phyloP scores from a whole-genome alignment of 2,113 vertebrate genomes.

The Gambusia affinis region DNA sequence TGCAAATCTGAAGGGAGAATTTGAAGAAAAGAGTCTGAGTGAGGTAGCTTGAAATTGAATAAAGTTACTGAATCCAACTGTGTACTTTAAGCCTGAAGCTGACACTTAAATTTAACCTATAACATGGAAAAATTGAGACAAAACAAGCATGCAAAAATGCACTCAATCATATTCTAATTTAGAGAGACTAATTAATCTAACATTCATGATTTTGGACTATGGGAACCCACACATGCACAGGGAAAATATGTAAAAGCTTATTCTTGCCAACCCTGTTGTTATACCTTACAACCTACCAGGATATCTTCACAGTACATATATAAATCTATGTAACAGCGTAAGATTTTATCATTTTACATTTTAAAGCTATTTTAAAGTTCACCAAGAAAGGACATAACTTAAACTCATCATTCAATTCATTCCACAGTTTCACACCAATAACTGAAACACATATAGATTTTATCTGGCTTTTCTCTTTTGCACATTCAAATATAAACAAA shows the following conservation, averaged over 20 bases:
- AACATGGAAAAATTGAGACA: neutral
- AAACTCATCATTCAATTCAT: too few species aligned
- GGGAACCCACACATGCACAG: neutral
- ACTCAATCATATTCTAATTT: neutral
- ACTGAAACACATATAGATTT: too few species aligned
- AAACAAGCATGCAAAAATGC: neutral
- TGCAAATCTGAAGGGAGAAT: constrained; percentile 15
- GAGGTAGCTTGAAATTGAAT: neutral
- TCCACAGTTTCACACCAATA: too few species aligned
- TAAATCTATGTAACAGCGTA: too few species aligned
- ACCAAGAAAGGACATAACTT: too few species aligned
- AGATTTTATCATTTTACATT: too few species aligned
- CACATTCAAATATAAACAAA: too few species aligned
- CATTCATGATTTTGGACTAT: neutral
- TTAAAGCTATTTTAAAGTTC: too few species aligned
- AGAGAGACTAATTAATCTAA: neutral
- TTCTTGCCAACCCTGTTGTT: too few species aligned
- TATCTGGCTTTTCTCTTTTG: too few species aligned
- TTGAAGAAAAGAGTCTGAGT: neutral
- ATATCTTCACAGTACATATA: too few species aligned
- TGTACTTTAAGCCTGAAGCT: neutral
- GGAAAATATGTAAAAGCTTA: neutral
- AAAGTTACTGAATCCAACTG: neutral
- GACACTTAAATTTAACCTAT: neutral
- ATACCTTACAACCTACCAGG: too few species aligned